Percentiles rank a stretch among this genome's conserved stretches.
Evolutionary conservation across 2,113 vertebrate genomes (phyloP).

Genomic region (Elephantulus edwardii): DNA sequence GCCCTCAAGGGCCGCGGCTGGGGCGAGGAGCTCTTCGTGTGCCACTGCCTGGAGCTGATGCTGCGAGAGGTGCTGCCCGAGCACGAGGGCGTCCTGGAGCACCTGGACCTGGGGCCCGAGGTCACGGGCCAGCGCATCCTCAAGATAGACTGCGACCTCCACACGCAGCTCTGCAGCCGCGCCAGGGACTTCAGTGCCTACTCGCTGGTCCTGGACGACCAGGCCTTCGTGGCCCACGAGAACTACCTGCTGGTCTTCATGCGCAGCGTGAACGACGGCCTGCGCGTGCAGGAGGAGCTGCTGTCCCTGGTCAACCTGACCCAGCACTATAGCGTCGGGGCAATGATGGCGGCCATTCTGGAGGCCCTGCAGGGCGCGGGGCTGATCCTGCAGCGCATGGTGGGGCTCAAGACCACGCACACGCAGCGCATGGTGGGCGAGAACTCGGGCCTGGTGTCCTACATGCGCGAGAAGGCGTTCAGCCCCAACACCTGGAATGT

Average conservation of each 20-base stretch:
- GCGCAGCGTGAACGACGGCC: conserved; percentile 66
- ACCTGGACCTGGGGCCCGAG: conserved; percentile 59
- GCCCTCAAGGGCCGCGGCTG: conserved; percentile 71
- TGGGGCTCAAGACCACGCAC: conserved; percentile 73
- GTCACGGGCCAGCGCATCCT: conserved; percentile 55
- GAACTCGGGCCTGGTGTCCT: conserved; percentile 72
- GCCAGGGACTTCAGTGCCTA: conserved; percentile 69
- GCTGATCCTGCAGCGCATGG: conserved; percentile 73
- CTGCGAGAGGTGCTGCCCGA: conserved; percentile 68
- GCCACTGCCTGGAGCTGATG: conserved; percentile 72
- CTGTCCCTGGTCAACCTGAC: conserved; percentile 76
- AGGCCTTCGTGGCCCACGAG: conserved; percentile 76
- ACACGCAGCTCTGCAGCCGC: conserved; percentile 67
- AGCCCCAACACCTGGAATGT: conserved; percentile 79
- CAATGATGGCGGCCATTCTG: conserved; percentile 63
- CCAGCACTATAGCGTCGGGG: conserved; percentile 63
- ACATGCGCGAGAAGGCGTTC: conserved; percentile 74
- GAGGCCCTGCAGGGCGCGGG: conserved; percentile 69
- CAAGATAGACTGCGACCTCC: conserved; percentile 65
- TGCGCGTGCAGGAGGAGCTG: conserved; percentile 75
- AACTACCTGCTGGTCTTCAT: conserved; percentile 76
- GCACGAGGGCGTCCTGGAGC: conserved; percentile 54
- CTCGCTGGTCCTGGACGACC: conserved; percentile 75
- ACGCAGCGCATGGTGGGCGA: conserved; percentile 71
- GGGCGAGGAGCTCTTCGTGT: conserved; percentile 66